Evolutionary conservation across 1,140 invertebrate species (phyloP).

Genomic region (Drosophila nikananu): DNA sequence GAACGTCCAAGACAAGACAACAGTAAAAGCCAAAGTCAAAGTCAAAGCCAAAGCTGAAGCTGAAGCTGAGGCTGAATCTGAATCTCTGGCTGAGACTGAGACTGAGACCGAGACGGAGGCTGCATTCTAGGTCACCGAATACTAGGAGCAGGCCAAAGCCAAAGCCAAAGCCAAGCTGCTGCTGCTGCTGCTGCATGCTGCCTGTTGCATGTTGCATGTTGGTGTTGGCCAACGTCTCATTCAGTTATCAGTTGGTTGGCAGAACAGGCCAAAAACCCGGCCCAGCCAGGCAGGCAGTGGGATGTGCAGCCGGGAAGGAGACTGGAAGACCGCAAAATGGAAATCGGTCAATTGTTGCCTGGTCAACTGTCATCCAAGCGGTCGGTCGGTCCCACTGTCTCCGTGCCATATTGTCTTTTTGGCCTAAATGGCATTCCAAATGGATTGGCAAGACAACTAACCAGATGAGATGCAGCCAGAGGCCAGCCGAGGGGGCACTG

Average conservation of each 20-base stretch:
- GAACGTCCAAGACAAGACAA: conserved; percentile 53
- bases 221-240: conserved; percentile 79
- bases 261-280: conserved; percentile 20
- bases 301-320: conserved; percentile 15
- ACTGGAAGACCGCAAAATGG: conserved; percentile 32
- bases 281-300: conserved; percentile 15
- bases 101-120: conserved; percentile 26
- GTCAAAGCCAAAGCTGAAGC: conserved; percentile 6
- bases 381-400: not conserved
- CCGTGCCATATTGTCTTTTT: conserved; percentile 69
- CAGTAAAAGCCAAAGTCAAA: conserved; percentile 61
- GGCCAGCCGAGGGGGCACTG: conserved; percentile 22
- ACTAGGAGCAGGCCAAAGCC: conserved; percentile 60
- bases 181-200: conserved; percentile 17
- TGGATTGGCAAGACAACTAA: conserved; percentile 39
- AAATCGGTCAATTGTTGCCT: conserved; percentile 79
- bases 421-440: conserved; percentile 72
- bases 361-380: conserved; percentile 67
- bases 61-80: conserved; percentile 13
- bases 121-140: conserved; percentile 82
- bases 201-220: conserved; percentile 52
- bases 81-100: conserved; percentile 11
- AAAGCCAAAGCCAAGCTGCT: conserved; percentile 24
- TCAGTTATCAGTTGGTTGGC: conserved; percentile 67
- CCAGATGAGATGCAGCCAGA: conserved; percentile 17